Evolutionary conservation across 2,888 invertebrate genomes (phyloP), one percentile per base, ranked within the genome.

Genomic region (Anorthoa munda): DNA sequence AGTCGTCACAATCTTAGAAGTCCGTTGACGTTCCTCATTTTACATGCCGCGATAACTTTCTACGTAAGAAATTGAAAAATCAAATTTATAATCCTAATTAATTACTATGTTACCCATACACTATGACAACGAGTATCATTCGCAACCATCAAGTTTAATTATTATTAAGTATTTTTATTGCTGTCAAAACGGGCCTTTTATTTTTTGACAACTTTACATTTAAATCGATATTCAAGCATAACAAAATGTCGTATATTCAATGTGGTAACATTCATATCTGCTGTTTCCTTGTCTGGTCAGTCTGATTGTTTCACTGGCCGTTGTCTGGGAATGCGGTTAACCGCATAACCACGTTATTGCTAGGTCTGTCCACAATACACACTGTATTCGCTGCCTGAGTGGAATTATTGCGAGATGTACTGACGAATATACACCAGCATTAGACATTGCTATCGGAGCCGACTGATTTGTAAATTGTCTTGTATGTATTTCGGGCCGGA

Each of bases 321-420:
- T 18, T 48, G 66, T 64, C 46, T 23, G 26, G n/a, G 63, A n/a
- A 71, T 61, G 64, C 18, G 66, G 59, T 60, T 21, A 61, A 26
- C 72, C 56, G 15, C 66, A 26, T 59, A 59, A 77, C 59, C 48
- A 18, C 21, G 5, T 77, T 68, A 77, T 39, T 60, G 51, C n/a
- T 58, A 7, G 7, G 18, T 48, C 17, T 51, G 31, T 59, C 76
- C 15, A 68, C 77, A 60, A 67, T 59, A 7, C 9, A 31, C 58
- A 26, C 3, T 59, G 58, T 67, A 51, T 59, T 46, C 11, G 0
- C 5, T 53, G 48, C 46, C 53, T 51, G 48, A 60, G 15, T 53
- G 26, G n/a, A 21, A 39, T 75, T 59, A 39, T 77, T 59, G 46
- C 13, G 5, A 21, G 18, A 53, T 51, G 17, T 48, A 66, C 18